These are phyloP conservation scores for Polymixis flavicincta DNA, from an alignment of 2,888 invertebrate species.

Conservation along the genomic window DNA sequence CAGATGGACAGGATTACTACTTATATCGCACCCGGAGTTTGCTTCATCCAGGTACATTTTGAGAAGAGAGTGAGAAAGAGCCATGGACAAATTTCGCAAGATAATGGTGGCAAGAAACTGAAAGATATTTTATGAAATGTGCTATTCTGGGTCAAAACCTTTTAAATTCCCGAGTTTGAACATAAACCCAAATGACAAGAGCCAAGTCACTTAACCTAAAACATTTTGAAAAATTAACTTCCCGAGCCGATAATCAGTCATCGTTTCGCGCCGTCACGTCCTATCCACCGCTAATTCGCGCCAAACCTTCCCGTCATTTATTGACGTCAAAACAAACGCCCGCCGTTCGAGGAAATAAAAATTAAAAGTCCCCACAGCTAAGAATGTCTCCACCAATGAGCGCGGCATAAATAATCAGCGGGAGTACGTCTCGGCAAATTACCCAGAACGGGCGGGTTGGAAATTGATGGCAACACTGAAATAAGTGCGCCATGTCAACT, in stretches of 20 bases:
- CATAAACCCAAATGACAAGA: slow-evolving; percentile 13
- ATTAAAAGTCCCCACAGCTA: slow-evolving; percentile 74
- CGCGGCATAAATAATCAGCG: slow-evolving; percentile 85
- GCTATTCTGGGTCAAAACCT: not conserved
- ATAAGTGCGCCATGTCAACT: slow-evolving; percentile 81
- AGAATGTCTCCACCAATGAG: slow-evolving; percentile 81
- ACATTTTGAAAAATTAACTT: slow-evolving; percentile 44
- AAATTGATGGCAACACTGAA: slow-evolving; percentile 80
- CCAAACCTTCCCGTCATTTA: slow-evolving; percentile 71
- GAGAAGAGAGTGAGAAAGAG: not conserved
- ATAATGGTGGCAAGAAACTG: not conserved
- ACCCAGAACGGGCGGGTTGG: slow-evolving; percentile 83
- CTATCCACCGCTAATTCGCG: slow-evolving; percentile 66
- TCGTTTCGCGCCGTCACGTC: slow-evolving; percentile 55
- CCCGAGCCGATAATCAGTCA: slow-evolving; percentile 54
- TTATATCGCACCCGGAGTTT: too few species aligned
- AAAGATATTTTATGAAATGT: not conserved
- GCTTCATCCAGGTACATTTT: not conserved
- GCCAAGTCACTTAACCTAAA: slow-evolving; percentile 28
- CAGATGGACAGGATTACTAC: too few species aligned
- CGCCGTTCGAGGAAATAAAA: slow-evolving; percentile 68
- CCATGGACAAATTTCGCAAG: not conserved
- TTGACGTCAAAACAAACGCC: slow-evolving; percentile 76
- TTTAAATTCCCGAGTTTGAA: slow-evolving; percentile 1
- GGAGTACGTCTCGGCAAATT: slow-evolving; percentile 86